Evolutionary conservation across 2,797 vertebrate genomes (phyloP), one percentile per base, ranked within the genome.

Genomic region (Alcedo atthis): DNA sequence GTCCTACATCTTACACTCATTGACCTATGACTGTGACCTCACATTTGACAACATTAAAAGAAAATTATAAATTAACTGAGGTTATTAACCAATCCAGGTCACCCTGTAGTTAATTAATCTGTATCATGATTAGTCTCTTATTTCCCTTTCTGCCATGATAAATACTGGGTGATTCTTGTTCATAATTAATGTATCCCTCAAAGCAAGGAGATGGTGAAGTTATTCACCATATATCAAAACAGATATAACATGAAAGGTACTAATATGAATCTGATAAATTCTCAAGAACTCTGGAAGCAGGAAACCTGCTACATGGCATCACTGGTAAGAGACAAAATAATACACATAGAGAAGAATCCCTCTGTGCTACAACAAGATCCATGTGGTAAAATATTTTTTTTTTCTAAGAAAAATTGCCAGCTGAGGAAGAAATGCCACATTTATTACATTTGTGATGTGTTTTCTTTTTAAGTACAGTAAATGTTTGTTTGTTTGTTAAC

Each of bases 101-200:
- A 55, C 28, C 17, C 26, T 58, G 8, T 59, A 84, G 17, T 81
- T 91, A 78, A 79, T 90, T 73, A 81, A 59, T 92, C 40, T 59
- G 13, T 58, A n/a, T 90, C 32, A 53, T 48, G 3, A 86, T 87
- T 75, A 90, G 82, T 70, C 81, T 90, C 46, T 64, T 42, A 92
- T 85, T 90, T 80, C 28, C 79, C 46, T 90, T 11, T 94, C 74
- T 91, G 25, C 66, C 62, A 0, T 83, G 74, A 49, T 91, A 73
- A 85, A 78, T 88, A 40, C 62, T 75, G 67, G 40, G 81, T 87
- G 62, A 48, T 83, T 81, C 49, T 35, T 58, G 14, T 77, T 85
- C 62, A 80, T 87, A 85, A 85, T 92, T 96, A 83, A 75, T 74
- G 33, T 53, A 75, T 73, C 66, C 82, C 76, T 83, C 62, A 87